A percentile compares a stretch with the other conserved stretches of the same genome.
These are phyloP conservation scores for Thelaira solivaga DNA, from an alignment of 2,888 invertebrate genomes.

Conservation along the genomic window DNA sequence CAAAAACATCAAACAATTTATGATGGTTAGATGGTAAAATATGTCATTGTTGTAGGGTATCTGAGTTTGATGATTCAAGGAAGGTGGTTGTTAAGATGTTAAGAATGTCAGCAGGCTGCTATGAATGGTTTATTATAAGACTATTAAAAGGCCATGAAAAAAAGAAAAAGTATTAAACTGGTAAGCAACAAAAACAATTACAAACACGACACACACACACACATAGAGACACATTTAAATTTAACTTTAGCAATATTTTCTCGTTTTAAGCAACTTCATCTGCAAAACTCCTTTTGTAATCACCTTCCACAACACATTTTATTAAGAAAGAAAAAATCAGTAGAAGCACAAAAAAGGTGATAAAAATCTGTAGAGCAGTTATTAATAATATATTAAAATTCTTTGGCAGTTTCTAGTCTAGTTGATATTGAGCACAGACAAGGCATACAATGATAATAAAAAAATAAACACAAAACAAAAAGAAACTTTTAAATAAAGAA, in stretches of 20 bases:
- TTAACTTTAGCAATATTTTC: no score
- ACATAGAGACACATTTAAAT: background rate
- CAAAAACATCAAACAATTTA: constrained; percentile 35
- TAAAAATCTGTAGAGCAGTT: constrained; percentile 48
- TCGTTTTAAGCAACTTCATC: no score
- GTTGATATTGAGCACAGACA: constrained; percentile 15
- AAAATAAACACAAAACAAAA: no score
- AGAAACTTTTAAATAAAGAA: constrained; percentile 10
- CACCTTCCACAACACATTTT: no score
- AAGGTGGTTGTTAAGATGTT: constrained; percentile 55
- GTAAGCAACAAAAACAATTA: constrained; percentile 39
- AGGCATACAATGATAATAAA: no score
- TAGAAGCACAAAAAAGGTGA: constrained; percentile 19
- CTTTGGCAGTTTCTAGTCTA: constrained; percentile 30
- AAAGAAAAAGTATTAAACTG: no score
- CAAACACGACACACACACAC: background rate
- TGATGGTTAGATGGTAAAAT: constrained; percentile 21
- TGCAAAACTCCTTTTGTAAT: no score
- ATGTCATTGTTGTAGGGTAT: background rate
- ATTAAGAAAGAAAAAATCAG: no score
- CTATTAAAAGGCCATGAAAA: constrained; percentile 52
- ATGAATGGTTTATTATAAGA: constrained; percentile 62
- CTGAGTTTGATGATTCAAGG: constrained; percentile 8
- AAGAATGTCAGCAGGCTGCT: constrained; percentile 59
- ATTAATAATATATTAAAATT: constrained; percentile 60